These are phyloP conservation scores for Masticophis lateralis DNA, from an alignment of 2,797 vertebrate species.

Conservation along the genomic window DNA sequence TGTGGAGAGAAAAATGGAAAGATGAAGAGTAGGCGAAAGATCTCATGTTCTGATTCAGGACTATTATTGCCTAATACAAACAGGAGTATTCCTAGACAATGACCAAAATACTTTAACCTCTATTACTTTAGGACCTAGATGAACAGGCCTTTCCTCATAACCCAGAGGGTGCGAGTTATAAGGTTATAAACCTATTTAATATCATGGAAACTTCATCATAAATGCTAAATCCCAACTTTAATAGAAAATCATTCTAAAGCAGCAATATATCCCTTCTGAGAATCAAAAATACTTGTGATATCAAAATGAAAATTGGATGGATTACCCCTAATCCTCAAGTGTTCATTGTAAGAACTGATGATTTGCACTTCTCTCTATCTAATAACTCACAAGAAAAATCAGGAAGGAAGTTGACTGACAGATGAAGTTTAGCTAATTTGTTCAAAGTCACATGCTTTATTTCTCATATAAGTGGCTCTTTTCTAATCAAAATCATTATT, in stretches of 20 bases:
- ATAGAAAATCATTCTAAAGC: slow-evolving; percentile 7
- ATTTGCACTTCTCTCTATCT: not conserved
- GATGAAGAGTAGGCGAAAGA: not conserved
- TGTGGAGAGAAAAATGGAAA: not conserved
- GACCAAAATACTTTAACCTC: not conserved
- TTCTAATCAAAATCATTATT: slow-evolving; percentile 42
- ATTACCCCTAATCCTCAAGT: slow-evolving; percentile 19
- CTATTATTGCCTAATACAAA: not conserved
- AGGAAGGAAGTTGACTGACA: not conserved
- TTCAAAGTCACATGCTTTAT: slow-evolving; percentile 25
- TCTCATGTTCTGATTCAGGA: not conserved
- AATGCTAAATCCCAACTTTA: not conserved
- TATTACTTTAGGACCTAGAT: not conserved
- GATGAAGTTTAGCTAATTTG: not conserved
- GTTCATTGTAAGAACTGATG: slow-evolving; percentile 15
- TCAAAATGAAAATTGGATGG: slow-evolving; percentile 33
- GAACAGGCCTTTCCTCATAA: not conserved
- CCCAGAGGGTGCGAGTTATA: not conserved
- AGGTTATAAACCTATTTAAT: not conserved
- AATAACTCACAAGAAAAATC: not conserved
- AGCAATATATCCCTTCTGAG: slow-evolving; percentile 7
- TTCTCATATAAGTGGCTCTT: slow-evolving; percentile 15
- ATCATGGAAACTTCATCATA: slow-evolving; percentile 5
- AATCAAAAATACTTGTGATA: slow-evolving; percentile 20
- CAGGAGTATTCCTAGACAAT: not conserved